Evolutionary conservation across 2,888 invertebrate genomes (phyloP).

Genomic region (Balanococcus diminutus): DNA sequence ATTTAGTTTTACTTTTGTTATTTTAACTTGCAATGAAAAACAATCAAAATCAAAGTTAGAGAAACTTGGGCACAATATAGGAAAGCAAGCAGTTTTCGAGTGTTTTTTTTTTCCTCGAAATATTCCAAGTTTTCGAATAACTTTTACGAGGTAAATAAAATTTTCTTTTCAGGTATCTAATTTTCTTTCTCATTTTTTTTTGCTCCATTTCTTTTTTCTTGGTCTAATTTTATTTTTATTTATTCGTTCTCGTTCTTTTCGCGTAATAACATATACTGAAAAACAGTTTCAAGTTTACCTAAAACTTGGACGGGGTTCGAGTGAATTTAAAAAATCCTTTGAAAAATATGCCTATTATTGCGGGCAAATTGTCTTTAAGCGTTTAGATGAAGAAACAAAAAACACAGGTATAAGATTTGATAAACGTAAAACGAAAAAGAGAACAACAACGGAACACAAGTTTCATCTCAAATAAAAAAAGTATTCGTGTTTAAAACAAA

Average conservation of each 20-base stretch:
- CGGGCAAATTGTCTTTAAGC: neutral
- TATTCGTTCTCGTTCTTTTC: slow-evolving; percentile 27
- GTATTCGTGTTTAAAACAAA: no score
- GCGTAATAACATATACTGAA: neutral
- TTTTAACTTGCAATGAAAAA: neutral
- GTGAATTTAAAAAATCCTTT: neutral
- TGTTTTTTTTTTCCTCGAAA: neutral
- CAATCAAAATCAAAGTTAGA: slow-evolving; percentile 27
- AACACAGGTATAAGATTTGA: neutral
- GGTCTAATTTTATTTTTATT: slow-evolving; percentile 23
- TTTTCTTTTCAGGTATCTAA: slow-evolving; percentile 27
- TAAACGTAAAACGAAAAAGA: neutral
- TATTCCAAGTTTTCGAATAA: slow-evolving; percentile 23
- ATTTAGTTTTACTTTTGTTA: slow-evolving; percentile 3
- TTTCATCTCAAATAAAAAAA: neutral
- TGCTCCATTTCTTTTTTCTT: slow-evolving; percentile 19
- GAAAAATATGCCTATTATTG: slow-evolving; percentile 13
- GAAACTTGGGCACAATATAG: slow-evolving; percentile 12
- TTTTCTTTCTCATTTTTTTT: slow-evolving; percentile 8
- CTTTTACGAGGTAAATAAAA: slow-evolving; percentile 27
- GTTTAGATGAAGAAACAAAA: neutral
- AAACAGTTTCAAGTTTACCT: slow-evolving; percentile 3
- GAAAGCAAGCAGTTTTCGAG: slow-evolving; percentile 11
- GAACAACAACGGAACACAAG: no score
- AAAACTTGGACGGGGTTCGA: neutral